These are phyloP conservation scores for Synodontis membranacea DNA, from an alignment of 2,113 vertebrate species.

Conservation along the genomic window DNA sequence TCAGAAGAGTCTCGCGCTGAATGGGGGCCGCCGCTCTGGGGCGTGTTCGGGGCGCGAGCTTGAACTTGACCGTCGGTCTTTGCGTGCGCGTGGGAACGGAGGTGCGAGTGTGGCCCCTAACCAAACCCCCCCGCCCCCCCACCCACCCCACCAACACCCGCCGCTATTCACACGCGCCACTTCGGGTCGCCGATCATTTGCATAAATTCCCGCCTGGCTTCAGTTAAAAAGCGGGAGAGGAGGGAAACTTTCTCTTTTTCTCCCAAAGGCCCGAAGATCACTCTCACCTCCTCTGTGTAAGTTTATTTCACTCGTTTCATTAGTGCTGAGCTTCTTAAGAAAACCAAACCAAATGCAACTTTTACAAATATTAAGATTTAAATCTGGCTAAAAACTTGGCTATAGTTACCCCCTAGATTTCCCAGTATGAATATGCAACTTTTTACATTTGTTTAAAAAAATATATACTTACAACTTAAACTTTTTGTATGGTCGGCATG, in stretches of 20 bases:
- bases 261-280: slow-evolving; percentile 44
- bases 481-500: not conserved
- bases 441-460: no score
- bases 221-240: slow-evolving; percentile 69
- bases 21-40: slow-evolving; percentile 18
- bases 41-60: slow-evolving; percentile 67
- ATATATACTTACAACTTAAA: no score
- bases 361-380: not conserved
- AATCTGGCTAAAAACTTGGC: not conserved
- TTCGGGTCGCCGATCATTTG: slow-evolving; percentile 74
- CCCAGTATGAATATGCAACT: not conserved
- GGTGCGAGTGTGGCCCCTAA: slow-evolving; percentile 63
- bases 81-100: slow-evolving; percentile 66
- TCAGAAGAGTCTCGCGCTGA: not conserved
- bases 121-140: no score
- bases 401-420: not conserved
- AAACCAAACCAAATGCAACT: not conserved
- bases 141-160: slow-evolving; percentile 30
- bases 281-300: slow-evolving; percentile 37
- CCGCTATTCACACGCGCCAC: slow-evolving; percentile 66
- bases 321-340: not conserved
- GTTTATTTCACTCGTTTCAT: not conserved
- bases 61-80: slow-evolving; percentile 78
- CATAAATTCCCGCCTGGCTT: slow-evolving; percentile 73
- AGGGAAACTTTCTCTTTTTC: slow-evolving; percentile 49